A percentile compares a stretch with the other conserved stretches of the same genome.
phyloP scores from a whole-genome alignment of 2,113 vertebrate genomes.

The Catagonus wagneri region DNA sequence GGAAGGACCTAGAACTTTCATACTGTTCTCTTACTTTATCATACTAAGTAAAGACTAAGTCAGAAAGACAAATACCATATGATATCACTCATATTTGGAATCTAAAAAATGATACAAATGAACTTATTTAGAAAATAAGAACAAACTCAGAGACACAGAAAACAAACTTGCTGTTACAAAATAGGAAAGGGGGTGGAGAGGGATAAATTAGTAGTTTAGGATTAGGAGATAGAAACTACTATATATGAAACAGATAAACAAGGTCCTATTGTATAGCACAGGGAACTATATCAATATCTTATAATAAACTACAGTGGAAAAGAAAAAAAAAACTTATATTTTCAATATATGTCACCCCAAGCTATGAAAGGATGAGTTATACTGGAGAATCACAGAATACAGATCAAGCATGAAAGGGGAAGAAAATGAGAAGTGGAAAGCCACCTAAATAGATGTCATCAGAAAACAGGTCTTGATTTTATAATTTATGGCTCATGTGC shows the following conservation, averaged over 20 bases:
- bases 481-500: background rate
- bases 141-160: background rate
- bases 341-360: background rate
- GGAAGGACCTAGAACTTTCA: background rate
- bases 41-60: background rate
- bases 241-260: background rate
- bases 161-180: background rate
- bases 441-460: background rate
- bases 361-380: background rate
- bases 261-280: background rate
- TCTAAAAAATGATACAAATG: background rate
- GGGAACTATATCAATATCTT: background rate
- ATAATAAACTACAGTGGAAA: background rate
- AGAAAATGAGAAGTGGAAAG: background rate
- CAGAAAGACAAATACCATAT: background rate
- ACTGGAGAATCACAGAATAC: background rate
- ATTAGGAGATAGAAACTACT: background rate
- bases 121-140: background rate
- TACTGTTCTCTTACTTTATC: background rate
- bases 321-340: background rate
- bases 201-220: background rate
- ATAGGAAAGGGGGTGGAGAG: background rate
- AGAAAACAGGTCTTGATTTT: background rate
- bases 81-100: background rate
- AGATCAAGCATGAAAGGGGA: background rate